Base-by-base conservation (phyloP, 2,113 vertebrate genomes). In the Anolis carolinensis region DNA sequence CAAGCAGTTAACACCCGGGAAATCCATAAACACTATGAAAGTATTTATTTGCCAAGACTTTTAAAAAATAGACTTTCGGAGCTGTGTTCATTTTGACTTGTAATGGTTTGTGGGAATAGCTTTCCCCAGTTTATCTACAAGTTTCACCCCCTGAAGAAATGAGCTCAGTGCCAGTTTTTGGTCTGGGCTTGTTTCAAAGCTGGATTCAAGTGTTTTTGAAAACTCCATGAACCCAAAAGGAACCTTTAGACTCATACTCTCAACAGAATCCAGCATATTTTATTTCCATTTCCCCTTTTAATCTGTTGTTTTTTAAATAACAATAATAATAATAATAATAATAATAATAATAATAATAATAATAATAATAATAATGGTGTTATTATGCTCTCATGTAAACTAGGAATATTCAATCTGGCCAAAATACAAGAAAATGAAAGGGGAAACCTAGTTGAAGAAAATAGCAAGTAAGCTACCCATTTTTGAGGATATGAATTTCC, bases 41-140 rank as follows among this genome's bases (percentile, higher is more conserved):
- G 7, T 2, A 3, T 76, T 90, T 86, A 82, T 85, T 71, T 78
- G 82, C 9, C 73, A 84, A 78, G 25, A 88, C 7, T 72, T 82
- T 68, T 18, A 71, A 82, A 81, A 55, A 85, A 84, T 80, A 8
- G 62, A 5, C 20, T 83, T 27, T 73, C 73, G 48, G 0, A 34
- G 67, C 5, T 8, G 34, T 55, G 65, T 63, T 78, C 65, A 82
- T 4, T 7, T 9, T 76, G 65, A n/a, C 27, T 89, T 36, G 62
- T 32, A 86, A 74, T 65, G 81, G 70, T 62, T 50, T 86, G 25
- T 44, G 36, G 65, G 76, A 72, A 73, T 39, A 62, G 74, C 76
- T 77, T 78, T 23, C 65, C 86, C 77, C 39, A 21, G 9, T 88
- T 86, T 86, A 71, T 72, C 18, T 73, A 3, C 55, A 87, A 71